Base-by-base conservation (phyloP, 2,797 vertebrate species). In the Sebastes minor region DNA sequence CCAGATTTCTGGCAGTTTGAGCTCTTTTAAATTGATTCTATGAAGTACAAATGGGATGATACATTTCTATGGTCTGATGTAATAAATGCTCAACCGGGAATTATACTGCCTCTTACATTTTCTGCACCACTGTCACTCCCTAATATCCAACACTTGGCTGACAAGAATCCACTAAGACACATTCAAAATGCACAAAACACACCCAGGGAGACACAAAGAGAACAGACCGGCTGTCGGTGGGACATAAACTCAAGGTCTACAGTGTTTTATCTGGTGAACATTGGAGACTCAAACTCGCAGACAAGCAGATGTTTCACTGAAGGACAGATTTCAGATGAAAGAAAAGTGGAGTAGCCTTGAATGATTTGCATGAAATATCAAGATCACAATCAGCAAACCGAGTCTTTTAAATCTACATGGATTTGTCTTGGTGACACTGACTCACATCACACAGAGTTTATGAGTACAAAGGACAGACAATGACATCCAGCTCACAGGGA, bases 231-330 rank as follows among this genome's bases (percentile, higher is more conserved):
- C 49, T 35, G 30, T 59, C 71, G 65, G 38, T 32, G 35, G 53
- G 30, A 33, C 38, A 73, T 33, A 6, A 82, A 80, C 23, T 81
- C 25, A 78, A 86, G 65, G 56, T 65, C 63, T 72, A 12, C 32
- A 38, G 32, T 4, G 23, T 65, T 71, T 76, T 38, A 77, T 72
- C 61, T 65, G 11, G 13, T 22, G 28, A 28, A 30, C 18, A 32
- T 3, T 38, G 7, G 59, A 74, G 55, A 76, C 61, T 42, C 23
- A 28, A 18, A 53, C 25, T 27, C 62, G 6, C 35, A 32, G 57
- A 55, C 20, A 1, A 46, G 33, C 67, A 68, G 53, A 53, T 49
- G 61, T 30, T 76, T 56, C 8, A 55, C 18, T 18, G 42, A 72
- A 53, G 57, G 42, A 64, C 57, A 42, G 11, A 32, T 16, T 3